Conservation (phyloP, 2,888 invertebrate species). For the Melangyna quadrimaculata region DNA sequence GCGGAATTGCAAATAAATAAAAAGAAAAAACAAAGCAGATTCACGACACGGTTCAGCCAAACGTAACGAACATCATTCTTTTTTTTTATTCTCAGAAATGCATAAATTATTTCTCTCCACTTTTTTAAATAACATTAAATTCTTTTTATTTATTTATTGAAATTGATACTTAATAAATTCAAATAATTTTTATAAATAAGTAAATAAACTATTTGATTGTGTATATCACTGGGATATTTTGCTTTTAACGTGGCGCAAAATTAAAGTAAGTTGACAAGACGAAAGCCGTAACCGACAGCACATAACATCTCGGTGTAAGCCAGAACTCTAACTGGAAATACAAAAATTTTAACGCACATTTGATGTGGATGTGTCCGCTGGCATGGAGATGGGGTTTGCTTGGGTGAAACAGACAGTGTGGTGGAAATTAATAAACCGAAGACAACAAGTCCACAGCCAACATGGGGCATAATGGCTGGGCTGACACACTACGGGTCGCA, state of each 20-base stretch:
- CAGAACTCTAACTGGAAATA: conserved; percentile 68
- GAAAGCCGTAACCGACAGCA: conserved; percentile 40
- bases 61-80: conserved; percentile 57
- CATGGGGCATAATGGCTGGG: conserved; percentile 15
- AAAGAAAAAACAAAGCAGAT: conserved; percentile 25
- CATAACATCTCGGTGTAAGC: conserved; percentile 51
- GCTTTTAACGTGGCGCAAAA: conserved; percentile 48
- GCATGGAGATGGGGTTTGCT: conserved; percentile 51
- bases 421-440: conserved; percentile 7
- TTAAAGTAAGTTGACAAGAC: conserved; percentile 9
- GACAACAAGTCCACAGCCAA: conserved; percentile 55
- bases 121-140: not conserved
- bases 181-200: not conserved
- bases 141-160: not conserved
- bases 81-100: conserved; percentile 5
- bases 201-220: not conserved
- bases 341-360: conserved; percentile 50
- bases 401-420: not conserved
- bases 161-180: not conserved
- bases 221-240: conserved; percentile 39
- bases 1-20: conserved; percentile 54
- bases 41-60: conserved; percentile 59
- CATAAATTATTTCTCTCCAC: not conserved
- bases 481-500: conserved; percentile 51
- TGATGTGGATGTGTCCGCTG: conserved; percentile 61